Evolutionary conservation across 2,888 invertebrate species (phyloP).

Genomic region (Amphimallon solstitiale): DNA sequence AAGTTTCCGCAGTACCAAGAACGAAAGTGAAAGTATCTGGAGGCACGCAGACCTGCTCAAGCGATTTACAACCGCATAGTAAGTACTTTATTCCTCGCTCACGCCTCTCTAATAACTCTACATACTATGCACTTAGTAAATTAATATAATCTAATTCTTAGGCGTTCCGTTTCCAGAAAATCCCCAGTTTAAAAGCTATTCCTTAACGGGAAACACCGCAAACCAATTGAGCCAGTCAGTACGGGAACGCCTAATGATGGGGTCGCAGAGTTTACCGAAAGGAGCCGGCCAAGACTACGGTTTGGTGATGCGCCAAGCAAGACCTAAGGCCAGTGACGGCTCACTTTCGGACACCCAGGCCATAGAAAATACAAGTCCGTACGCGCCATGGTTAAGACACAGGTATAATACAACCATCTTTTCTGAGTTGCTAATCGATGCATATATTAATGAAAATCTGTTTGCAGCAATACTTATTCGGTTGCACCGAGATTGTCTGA

Average conservation of each 20-base stretch:
- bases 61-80: constrained; percentile 75
- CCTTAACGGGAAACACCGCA: constrained; percentile 84
- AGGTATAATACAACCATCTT: constrained; percentile 66
- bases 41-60: constrained; percentile 88
- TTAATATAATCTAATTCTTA: background rate
- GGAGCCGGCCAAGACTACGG: constrained; percentile 63
- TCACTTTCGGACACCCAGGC: constrained; percentile 88
- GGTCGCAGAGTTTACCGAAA: constrained; percentile 88
- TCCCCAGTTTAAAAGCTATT: constrained; percentile 85
- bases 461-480: constrained; percentile 75
- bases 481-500: constrained; percentile 84
- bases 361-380: constrained; percentile 84
- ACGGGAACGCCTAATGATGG: constrained; percentile 81
- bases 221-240: constrained; percentile 89
- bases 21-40: constrained; percentile 91
- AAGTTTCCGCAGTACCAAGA: constrained; percentile 86
- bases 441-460: constrained; percentile 21
- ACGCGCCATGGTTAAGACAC: constrained; percentile 88
- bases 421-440: background rate
- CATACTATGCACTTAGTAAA: background rate
- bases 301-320: constrained; percentile 59
- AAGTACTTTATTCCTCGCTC: constrained; percentile 58
- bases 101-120: background rate
- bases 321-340: constrained; percentile 73
- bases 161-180: constrained; percentile 63